Evolutionary conservation across 2,797 vertebrate genomes (phyloP), one percentile per base, ranked within the genome.

Genomic region (Liparis tanakae): DNA sequence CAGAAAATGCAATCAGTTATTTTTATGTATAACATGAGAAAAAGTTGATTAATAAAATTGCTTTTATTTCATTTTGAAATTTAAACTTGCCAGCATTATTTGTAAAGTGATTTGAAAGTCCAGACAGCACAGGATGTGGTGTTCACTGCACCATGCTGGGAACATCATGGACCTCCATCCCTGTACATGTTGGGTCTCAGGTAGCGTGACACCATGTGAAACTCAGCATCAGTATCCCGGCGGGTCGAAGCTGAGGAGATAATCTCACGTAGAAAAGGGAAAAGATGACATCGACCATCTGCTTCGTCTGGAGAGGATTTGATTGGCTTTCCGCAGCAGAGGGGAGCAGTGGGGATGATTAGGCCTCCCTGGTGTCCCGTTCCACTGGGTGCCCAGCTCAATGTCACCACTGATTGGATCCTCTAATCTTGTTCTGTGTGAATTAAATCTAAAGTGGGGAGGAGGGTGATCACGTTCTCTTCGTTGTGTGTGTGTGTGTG

Each of bases 381-480:
- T 89, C 83, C 82, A 69, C 77, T 56, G 70, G 82, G 75, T 86
- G 82, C 81, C 82, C 73, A 78, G 87, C 87, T 92, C 90, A 92
- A 85, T 92, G 91, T 94, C 91, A 90, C 80, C 65, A 76, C 84
- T 89, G 92, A 94, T 92, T 94, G 89, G 88, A 92, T 93, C 81
- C 82, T 83, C 78, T 93, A 93, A 93, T 93, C 93, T 88, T 82
- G 74, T 90, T 87, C 79, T 70, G 55, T 22, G 71, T 82, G 86
- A 94, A 89, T 93, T 90, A 86, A 93, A 91, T 88, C 79, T 89
- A 81, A 87, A 89, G 80, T 80, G 72, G 53, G 62, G 44, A 78
- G 59, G 74, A 74, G 75, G 83, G 74, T 60, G 81, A 84, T 80
- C 50, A 1, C 71, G 68, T 80, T 83, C 57, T 68, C 64, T 84